Evolutionary conservation across 2,113 vertebrate genomes (phyloP), one percentile per base, ranked within the genome.

Genomic region (Guaruba guarouba): DNA sequence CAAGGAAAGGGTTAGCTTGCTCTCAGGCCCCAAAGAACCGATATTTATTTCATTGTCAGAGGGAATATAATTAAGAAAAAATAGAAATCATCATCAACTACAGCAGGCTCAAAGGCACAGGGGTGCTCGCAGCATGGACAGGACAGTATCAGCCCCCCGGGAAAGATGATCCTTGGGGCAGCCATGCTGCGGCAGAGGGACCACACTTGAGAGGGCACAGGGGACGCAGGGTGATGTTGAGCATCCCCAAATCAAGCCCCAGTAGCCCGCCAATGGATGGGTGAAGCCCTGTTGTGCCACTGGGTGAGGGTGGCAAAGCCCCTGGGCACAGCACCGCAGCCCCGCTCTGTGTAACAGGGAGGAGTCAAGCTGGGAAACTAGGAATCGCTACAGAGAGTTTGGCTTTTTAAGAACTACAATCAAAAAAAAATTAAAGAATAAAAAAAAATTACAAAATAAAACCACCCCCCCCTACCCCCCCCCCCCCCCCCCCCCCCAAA

Each of bases 11-110:
- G 39, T 66, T 81, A 88, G 91, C 61, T 81, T 74, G 0, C 61
- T 51, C 82, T 93, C 76, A 51, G 46, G 82, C 80, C 94, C 92
- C 69, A 68, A 75, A 93, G 61, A 95, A 94, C 31, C 41, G 85
- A 95, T 17, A 83, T 97, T 96, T 97, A 96, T 96, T 97, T 78
- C 4, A 74, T 35, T 92, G 83, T 39, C 88, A 88, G 88, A 88
- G 46, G 88, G 48, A 95, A 91, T 48, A 18, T 88, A 92, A 94
- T 96, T 75, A 92, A 85, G 46, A 57, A 77, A 82, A 95, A 68
- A 78, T 5, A 17, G 78, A 75, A 82, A 84, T 83, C 52, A 90
- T 80, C 33, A 74, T 83, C 37, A 93, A 92, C 96, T 97, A 96
- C 95, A 93, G 94, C 81, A 82, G 83, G 52, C 77, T 92, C 55